Evolutionary conservation across 2,888 invertebrate species (phyloP), one percentile per base, ranked within the genome.

Genomic region (Lysandra coridon): DNA sequence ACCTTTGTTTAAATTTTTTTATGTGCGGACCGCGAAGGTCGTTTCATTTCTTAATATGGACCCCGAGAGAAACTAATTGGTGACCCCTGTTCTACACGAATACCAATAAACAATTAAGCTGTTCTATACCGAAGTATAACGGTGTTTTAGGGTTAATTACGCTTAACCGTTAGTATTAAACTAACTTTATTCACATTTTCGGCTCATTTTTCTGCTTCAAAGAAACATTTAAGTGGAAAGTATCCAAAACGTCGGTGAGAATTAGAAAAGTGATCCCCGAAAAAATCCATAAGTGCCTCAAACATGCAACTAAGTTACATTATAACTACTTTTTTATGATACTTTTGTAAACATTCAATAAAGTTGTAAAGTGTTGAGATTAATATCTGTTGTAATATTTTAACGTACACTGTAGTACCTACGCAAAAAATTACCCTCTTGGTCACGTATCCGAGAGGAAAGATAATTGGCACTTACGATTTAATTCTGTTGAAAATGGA

Each of bases 351-450:
- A 17, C 17, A 23, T 40, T 40, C 1, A 40, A 40, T 40, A 40
- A 6, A 40, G 40, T 40, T 10, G 30, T 37, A 37, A 69, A 37
- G 37, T 69, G 33, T 37, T 33, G 14, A 37, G 33, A 69, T 37
- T 33, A 37, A 33, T 33, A 37, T 69, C 14, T 69, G 69, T 37
- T 37, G 33, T 37, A 69, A 69, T 76, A 33, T 57, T 57, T 33
- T 57, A n/a, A 57, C 37, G 49, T 37, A 17, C 76, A 57, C 5
- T 53, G 57, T 76, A 76, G 74, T 14, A 30, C 4, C 69, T 12
- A 69, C 69, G 49, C 75, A 75, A 75, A 76, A 75, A 76, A 76
- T 76, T 53, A 76, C 14, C 33, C 76, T 76, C 76, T 57, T 57
- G 17, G 57, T 76, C 76, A 76, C 57, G 76, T 76, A 76, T 53